Evolutionary conservation across 2,797 vertebrate genomes (phyloP).

Genomic region (Momotus momota): DNA sequence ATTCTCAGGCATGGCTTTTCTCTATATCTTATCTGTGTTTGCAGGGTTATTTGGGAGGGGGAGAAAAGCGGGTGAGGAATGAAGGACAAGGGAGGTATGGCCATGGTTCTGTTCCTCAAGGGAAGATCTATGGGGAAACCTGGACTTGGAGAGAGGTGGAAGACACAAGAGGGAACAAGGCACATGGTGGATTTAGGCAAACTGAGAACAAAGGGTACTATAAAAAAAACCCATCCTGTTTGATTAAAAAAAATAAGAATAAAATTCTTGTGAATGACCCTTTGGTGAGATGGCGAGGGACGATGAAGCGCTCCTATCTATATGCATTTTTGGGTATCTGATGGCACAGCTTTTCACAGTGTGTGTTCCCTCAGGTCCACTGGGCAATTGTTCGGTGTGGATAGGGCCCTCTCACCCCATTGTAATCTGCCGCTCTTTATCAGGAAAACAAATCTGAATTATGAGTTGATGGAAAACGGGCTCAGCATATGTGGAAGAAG

Average conservation of each 20-base stretch:
- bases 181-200: neutral
- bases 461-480: neutral
- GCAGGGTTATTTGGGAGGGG: neutral
- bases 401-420: rapidly evolving
- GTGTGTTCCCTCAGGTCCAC: rapidly evolving
- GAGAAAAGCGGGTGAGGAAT: neutral
- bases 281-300: neutral
- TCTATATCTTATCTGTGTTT: rapidly evolving
- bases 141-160: neutral
- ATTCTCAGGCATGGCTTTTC: neutral
- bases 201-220: neutral
- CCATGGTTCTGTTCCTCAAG: neutral
- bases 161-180: neutral
- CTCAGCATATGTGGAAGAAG: neutral
- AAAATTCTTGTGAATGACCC: neutral
- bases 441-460: neutral
- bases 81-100: neutral
- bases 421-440: neutral
- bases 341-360: neutral
- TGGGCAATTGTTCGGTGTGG: neutral
- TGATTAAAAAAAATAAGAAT: neutral
- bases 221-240: neutral
- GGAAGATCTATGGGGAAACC: rapidly evolving
- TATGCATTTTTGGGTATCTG: rapidly evolving
- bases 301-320: neutral